Percentiles rank a stretch among this genome's conserved stretches.
Conservation (phyloP, 92 coral and sea anemone genomes). For the Zoanthus gigantus region DNA sequence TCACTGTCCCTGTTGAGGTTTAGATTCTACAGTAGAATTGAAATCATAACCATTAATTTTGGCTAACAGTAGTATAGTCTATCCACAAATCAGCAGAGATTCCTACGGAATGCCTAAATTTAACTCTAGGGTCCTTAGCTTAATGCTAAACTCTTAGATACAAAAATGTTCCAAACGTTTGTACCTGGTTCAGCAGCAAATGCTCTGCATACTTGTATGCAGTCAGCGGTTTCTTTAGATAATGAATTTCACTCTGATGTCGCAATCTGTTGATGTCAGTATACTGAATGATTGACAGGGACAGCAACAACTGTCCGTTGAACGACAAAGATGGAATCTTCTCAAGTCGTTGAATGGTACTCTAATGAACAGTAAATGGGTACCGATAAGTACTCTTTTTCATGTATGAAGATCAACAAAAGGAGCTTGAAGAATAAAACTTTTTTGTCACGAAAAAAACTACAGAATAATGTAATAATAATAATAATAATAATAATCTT, state of each 20-base stretch:
- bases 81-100: no score
- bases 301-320: slow-evolving; percentile 72
- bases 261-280: slow-evolving; percentile 74
- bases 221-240: slow-evolving; percentile 63
- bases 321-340: slow-evolving; percentile 78
- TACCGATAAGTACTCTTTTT: not conserved
- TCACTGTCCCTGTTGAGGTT: no score
- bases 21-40: no score
- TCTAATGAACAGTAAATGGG: slow-evolving; percentile 43
- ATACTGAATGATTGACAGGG: slow-evolving; percentile 71
- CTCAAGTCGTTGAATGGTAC: slow-evolving; percentile 70
- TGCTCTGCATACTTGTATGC: slow-evolving; percentile 78
- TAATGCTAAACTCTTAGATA: not conserved
- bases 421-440: not conserved
- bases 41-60: no score
- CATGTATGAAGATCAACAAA: not conserved
- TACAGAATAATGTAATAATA: no score
- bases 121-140: no score
- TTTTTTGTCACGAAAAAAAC: not conserved
- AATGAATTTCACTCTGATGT: slow-evolving; percentile 50
- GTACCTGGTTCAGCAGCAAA: slow-evolving; percentile 82
- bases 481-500: no score
- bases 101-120: no score
- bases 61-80: no score
- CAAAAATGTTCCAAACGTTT: not conserved